Percentiles rank a stretch among this genome's conserved stretches.
These are phyloP conservation scores for Pelecanus crispus DNA, from an alignment of 2,113 vertebrate species.

Conservation along the genomic window DNA sequence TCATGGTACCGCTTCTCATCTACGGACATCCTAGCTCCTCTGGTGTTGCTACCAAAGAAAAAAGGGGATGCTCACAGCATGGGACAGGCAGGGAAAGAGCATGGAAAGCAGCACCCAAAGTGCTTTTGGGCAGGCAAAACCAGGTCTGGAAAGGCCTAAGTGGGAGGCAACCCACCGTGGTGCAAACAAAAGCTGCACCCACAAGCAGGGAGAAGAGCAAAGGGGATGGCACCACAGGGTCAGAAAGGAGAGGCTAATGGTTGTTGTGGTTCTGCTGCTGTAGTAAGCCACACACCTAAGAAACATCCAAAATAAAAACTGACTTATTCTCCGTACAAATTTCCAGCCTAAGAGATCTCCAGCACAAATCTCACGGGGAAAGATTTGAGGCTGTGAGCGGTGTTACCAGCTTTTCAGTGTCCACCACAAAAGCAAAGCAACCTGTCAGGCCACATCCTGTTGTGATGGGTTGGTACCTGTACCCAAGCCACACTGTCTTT, in stretches of 20 bases:
- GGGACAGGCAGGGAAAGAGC: not conserved
- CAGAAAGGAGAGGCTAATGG: not conserved
- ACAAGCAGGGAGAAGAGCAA: not conserved
- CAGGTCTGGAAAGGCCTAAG: not conserved
- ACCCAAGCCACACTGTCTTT: not conserved
- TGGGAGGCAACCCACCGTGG: fast-evolving
- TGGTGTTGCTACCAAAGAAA: not conserved
- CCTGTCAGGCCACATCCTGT: not conserved
- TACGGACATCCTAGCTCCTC: not conserved
- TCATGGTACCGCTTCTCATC: not conserved
- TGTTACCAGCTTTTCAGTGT: not conserved
- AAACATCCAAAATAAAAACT: not conserved
- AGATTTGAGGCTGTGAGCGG: not conserved
- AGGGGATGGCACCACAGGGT: fast-evolving
- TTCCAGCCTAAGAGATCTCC: not conserved
- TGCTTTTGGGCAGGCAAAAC: not conserved
- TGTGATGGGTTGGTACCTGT: not conserved
- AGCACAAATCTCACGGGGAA: not conserved
- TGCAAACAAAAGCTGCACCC: not conserved
- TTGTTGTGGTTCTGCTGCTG: not conserved
- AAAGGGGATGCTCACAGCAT: not conserved
- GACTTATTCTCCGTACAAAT: not conserved
- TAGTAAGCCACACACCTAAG: not conserved
- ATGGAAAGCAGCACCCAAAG: fast-evolving
- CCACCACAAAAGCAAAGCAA: not conserved